Conservation (phyloP, 2,113 vertebrate species). For the Tupaia tana region DNA sequence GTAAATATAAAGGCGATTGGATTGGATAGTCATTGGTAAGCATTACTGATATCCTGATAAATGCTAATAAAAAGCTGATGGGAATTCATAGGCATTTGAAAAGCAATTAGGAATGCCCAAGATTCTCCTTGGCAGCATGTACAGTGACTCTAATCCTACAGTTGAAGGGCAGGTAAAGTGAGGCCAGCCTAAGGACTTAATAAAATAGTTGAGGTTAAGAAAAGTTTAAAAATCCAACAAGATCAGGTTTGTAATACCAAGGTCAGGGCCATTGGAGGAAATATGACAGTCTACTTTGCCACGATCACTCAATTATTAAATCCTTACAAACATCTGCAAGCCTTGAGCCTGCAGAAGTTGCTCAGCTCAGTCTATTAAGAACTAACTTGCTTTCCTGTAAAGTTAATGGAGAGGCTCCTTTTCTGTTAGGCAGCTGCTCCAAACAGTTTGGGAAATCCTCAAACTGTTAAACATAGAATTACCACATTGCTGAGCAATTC, state of each 20-base stretch:
- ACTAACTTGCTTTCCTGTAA: neutral
- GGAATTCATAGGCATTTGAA: neutral
- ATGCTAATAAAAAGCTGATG: neutral
- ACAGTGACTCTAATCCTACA: neutral
- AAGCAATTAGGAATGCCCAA: neutral
- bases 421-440: neutral
- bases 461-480: neutral
- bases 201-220: neutral
- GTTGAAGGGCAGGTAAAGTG: neutral
- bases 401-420: neutral
- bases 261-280: neutral
- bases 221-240: neutral
- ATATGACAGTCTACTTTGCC: neutral
- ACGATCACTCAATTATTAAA: neutral
- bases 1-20: neutral
- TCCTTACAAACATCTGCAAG: neutral
- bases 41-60: neutral
- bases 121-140: neutral
- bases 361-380: neutral
- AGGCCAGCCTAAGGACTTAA: neutral
- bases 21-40: neutral
- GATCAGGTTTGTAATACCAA: neutral
- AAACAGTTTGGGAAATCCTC: neutral
- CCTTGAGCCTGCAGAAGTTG: neutral
- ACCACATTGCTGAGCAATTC: neutral